Conservation (phyloP, 2,797 vertebrate species). For the Onychomys torridus region DNA sequence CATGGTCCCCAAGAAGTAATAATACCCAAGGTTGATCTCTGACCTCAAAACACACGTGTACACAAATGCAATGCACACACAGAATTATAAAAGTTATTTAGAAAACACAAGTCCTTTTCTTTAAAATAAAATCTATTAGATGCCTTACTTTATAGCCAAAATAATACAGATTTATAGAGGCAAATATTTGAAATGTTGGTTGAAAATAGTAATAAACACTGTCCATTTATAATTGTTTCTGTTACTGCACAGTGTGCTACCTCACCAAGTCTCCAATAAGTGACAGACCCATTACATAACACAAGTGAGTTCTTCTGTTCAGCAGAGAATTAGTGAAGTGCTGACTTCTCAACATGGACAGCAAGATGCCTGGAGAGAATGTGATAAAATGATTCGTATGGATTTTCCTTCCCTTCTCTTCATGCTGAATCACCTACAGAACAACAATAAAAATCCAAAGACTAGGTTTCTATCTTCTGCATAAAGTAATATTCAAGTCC, state of each 20-base stretch:
- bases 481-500: conserved; percentile 64
- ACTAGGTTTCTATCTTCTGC: conserved; percentile 64
- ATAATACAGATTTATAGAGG: conserved; percentile 59
- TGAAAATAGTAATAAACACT: conserved; percentile 40
- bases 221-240: conserved; percentile 60
- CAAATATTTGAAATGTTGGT: conserved; percentile 50
- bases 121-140: conserved; percentile 1
- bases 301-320: not conserved
- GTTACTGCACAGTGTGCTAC: not conserved
- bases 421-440: conserved; percentile 67
- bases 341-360: conserved; percentile 72
- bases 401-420: conserved; percentile 64
- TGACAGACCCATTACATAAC: conserved; percentile 52
- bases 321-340: conserved; percentile 76
- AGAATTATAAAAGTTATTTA: conserved; percentile 43
- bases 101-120: not conserved
- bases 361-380: conserved; percentile 62
- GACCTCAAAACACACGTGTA: not conserved
- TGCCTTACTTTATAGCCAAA: conserved; percentile 55
- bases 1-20: not conserved
- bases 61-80: not conserved
- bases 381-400: conserved; percentile 67
- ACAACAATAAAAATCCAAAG: conserved; percentile 69
- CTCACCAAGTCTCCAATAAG: conserved; percentile 55
- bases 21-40: not conserved